Evolutionary conservation across 2,113 vertebrate species (phyloP), one percentile per base, ranked within the genome.

Genomic region (Rhegmatorhina hoffmannsi): DNA sequence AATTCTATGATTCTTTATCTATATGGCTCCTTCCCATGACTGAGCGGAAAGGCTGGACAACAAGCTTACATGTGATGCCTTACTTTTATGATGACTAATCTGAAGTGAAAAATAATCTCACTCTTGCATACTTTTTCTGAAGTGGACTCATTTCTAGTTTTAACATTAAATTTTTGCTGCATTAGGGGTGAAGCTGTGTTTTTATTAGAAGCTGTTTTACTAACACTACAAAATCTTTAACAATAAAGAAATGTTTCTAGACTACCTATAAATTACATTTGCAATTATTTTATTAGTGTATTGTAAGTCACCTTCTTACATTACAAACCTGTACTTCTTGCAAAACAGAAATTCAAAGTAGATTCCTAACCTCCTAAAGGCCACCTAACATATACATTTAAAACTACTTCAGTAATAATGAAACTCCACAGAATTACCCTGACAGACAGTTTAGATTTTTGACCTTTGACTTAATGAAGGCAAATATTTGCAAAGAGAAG

Each of bases 401-500:
- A 86, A 92, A 93, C 63, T 16, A 79, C 20, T 47, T 62, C 73
- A 55, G 17, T 28, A 59, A 47, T 80, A 59, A 52, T 16, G 66
- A 90, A 93, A 52, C 21, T 85, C 34, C 67, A 77, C n/a, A 74
- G 19, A 90, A 93, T 53, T 63, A 87, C 25, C 47, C 29, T 82
- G 75, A 81, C 50, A 88, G 44, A 56, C 46, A 66, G 84, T 80
- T 82, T 67, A 87, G 52, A 81, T 77, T 81, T 84, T 43, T 84
- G 83, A 93, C 73, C 74, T 94, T 78, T 92, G 31, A 40, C 79
- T 92, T 74, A 77, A 33, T 0, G 0, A 31, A 77, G 44, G 43
- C 47, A 90, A 93, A 73, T 80, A 80, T 89, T 50, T 92, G 55
- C 64, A 84, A 79, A 95, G 50, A 69, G 46, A 92, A 83, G 76